Evolutionary conservation across 2,797 vertebrate genomes (phyloP), one percentile per base, ranked within the genome.

Genomic region (Philypnodon macrostomus): DNA sequence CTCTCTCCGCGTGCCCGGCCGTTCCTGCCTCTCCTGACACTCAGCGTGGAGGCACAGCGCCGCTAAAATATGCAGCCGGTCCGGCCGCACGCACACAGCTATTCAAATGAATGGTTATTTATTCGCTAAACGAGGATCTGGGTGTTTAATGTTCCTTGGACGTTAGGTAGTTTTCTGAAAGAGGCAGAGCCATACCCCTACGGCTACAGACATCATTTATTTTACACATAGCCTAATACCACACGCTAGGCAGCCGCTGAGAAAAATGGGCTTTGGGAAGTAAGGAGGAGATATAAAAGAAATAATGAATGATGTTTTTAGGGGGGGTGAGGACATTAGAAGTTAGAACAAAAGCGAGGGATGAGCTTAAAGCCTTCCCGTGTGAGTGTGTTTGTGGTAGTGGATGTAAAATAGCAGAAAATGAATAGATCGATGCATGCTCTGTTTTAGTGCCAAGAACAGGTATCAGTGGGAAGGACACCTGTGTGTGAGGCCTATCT

Each of bases 81-180:
- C 95, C 94, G 37, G 87, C 59, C 72, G 60, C 83, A 62, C 78
- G 72, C 78, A 76, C 81, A 76, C 71, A 90, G 91, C 91, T 92
- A 92, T 90, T 90, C 91, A 94, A 95, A 94, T 96, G 94, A 97
- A 95, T 94, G 93, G 93, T 96, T 98, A 97, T 98, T 98, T 97
- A 97, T 97, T 97, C 95, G 92, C 95, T 95, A 97, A 97, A 96
- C 91, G 88, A 96, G 94, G 95, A 91, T 94, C 90, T 93, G 93
- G 80, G 92, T 98, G 96, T 96, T 96, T 97, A 98, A 98, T 98
- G 96, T 97, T 97, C 95, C 96, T 97, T 97, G 95, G 91, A 96
- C 89, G 92, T 90, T 96, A 96, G 95, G 95, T 97, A 95, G 93
- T 93, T 90, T 87, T 88, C 91, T 91, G 91, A 89, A 88, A 83